Evolutionary conservation across 2,113 vertebrate species (phyloP), one percentile per base, ranked within the genome.

Genomic region (Gallinago media): DNA sequence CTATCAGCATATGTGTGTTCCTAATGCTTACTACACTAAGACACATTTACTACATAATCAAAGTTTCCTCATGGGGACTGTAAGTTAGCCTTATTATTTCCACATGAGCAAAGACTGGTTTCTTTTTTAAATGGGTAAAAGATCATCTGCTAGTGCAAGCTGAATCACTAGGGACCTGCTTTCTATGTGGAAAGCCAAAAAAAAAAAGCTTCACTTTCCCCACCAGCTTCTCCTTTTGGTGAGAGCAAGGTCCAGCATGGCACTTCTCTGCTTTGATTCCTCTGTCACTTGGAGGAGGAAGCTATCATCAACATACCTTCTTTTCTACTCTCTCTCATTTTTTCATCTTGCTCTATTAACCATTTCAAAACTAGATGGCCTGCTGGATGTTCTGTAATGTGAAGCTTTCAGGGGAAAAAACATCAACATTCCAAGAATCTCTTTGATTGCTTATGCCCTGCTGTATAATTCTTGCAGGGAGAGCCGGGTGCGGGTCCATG

Each of bases 401-500:
- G 36, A 36, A 36, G 36, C 36, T 36, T 36, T 36, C 36, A 36
- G 36, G 36, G 36, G 36, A 36, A 36, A 36, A 36, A 36, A 36
- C 7, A 36, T 36, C 36, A 36, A 36, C 36, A 4, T 38, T 38
- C 15, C 59, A 38, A 36, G 36, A 62, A 19, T 17, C 16, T 40
- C 17, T 36, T 26, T 8, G 36, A 18, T 40, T 38, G 59, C 25
- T 40, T 62, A 27, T 19, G 16, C 25, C 25, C 36, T 40, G 25
- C 36, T 62, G 25, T 38, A 17, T 15, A 21, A 31, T 11, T 66
- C 50, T 8, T 5, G 5, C 8, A 4, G 25, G 32, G 16, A 25
- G 19, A 38, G 18, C 4, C 0, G 6, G n/a, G 58, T 12, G 31
- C 54, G 18, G 40, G 25, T 59, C 42, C 2, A 1, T 23, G 31